Evolutionary conservation across 2,797 vertebrate species (phyloP), one percentile per base, ranked within the genome.

Genomic region (Smutsia gigantea): DNA sequence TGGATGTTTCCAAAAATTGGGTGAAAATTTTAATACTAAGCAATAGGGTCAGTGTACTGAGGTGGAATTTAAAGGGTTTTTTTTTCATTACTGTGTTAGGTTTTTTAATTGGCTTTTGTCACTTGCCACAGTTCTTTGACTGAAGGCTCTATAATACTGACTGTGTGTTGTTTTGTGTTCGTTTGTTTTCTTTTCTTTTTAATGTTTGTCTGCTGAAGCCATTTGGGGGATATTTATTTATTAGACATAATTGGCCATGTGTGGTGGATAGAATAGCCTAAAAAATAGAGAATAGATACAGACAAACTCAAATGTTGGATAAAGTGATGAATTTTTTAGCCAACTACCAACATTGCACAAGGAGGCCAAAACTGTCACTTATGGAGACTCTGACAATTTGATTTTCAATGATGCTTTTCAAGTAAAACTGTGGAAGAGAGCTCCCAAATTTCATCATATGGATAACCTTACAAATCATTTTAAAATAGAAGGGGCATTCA

Each of bases 61-160:
- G 98, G 99, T 99, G 98, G 99, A 99, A 99, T 99, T 99, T 98
- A 98, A 99, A 98, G 98, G 97, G 98, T 84, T 97, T 98, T 37
- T 25, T 95, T 92, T n/a, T n/a, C 75, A 83, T 83, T 83, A 78
- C 19, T 42, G 8, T 49, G 78, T 46, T 87, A 34, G 84, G 1
- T 39, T 72, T 81, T 86, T 92, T 83, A 39, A 59, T 93, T 93
- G 64, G 64, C 55, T 74, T 94, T 92, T 75, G 31, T 82, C 90
- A 75, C 31, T 92, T 90, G 12, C 18, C 55, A 14, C 34, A 57
- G 51, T 82, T 85, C 27, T 57, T 94, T 78, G 51, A 71, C 34
- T 55, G 49, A 72, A 77, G 69, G 3, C 23, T 86, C 15, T 46
- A 74, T 88, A 64, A 68, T 95, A 61, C 57, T 90, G 34, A 53